These are phyloP conservation scores for Coremacera marginata DNA, from an alignment of 2,888 invertebrate genomes.

Conservation along the genomic window DNA sequence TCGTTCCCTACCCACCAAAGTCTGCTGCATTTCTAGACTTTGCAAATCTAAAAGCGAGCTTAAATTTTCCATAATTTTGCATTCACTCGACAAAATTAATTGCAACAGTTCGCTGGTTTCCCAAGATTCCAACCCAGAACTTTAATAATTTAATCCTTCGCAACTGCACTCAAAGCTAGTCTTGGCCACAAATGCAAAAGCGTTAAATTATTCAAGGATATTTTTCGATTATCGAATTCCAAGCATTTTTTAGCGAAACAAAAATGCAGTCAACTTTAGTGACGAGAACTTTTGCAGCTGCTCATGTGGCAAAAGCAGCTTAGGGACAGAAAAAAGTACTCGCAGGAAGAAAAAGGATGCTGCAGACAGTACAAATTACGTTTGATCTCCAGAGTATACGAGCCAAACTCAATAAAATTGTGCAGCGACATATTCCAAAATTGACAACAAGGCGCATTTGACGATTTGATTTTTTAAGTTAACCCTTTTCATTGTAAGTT, in stretches of 20 bases:
- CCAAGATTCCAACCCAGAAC: too few relatives aligned
- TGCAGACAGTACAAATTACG: not conserved
- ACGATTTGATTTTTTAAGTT: not conserved
- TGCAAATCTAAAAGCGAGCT: too few relatives aligned
- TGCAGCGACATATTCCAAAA: not conserved
- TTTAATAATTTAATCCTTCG: too few relatives aligned
- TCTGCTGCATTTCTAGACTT: not conserved
- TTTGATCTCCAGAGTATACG: slow-evolving; percentile 1
- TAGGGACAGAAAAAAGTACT: not conserved
- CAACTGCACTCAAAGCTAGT: too few relatives aligned
- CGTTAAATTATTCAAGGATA: not conserved
- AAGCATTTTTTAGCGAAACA: not conserved
- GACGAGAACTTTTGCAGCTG: not conserved
- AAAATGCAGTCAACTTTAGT: not conserved
- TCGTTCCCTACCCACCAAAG: not conserved
- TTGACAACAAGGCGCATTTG: not conserved
- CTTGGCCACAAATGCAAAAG: too few relatives aligned
- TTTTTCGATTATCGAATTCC: not conserved
- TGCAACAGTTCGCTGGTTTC: too few relatives aligned
- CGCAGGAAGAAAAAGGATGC: not conserved
- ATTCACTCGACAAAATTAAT: too few relatives aligned
- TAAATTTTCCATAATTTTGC: too few relatives aligned
- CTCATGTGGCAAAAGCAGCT: not conserved
- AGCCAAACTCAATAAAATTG: not conserved
- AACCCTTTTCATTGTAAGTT: not conserved